Evolutionary conservation across 2,113 vertebrate species (phyloP), one percentile per base, ranked within the genome.

Genomic region (Microtus richardsoni): DNA sequence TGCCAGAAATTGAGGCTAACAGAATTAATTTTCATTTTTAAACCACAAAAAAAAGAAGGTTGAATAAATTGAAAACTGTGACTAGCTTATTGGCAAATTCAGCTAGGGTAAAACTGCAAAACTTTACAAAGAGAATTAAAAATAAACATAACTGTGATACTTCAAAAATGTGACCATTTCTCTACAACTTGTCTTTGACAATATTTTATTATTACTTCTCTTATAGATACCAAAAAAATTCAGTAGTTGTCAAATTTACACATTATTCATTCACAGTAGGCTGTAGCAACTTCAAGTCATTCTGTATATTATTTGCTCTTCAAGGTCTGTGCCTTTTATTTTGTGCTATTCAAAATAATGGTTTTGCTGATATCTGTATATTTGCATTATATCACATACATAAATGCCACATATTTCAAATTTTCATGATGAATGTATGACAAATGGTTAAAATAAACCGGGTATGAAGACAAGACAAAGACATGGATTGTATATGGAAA

Each of bases 241-340:
- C 49, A 54, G 11, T 91, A 60, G 62, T 73, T 93, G 0, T 97
- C 83, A 41, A 91, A 66, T 88, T 88, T 93, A 95, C 39, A 73
- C 92, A 83, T 73, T 70, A 14, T 95, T 16, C 64, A 52, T 92
- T 70, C 93, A 91, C 84, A 91, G 79, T 91, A 87, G 80, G 70
- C 96, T 97, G 93, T 96, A 77, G 90, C 80, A 1, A 1, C 89
- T 85, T 95, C 54, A 49, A 0, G 70, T 86, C 74, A 88, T 86
- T 93, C 88, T 96, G 91, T 97, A 82, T 96, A 12, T 97, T 96
- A 91, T 49, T 93, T 88, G 82, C 68, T 78, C 94, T 91, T 97
- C 83, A 87, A 94, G 96, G 68, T 95, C 95, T 96, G 97, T 98
- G 97, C 97, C 97, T 98, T 98, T 98, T 97, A 47, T 95, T 98